phyloP scores from a whole-genome alignment of 2,888 invertebrate genomes.

The Leptopterna dolabrata region DNA sequence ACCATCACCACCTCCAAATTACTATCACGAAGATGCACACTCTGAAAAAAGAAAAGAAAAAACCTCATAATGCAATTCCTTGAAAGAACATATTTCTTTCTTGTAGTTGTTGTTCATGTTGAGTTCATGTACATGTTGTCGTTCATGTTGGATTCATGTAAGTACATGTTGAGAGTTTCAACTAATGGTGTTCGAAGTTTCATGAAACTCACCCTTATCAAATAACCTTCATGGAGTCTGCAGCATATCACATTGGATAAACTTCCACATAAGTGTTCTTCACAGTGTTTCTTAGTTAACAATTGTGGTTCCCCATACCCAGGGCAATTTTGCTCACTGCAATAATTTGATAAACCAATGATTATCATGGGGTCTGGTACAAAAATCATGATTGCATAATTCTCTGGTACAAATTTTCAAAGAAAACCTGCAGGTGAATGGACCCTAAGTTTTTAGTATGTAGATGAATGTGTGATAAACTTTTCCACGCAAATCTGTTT shows the following conservation, averaged over 20 bases:
- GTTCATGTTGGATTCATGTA: too few species aligned
- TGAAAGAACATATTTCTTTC: too few species aligned
- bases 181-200: not conserved
- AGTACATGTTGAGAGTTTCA: too few species aligned
- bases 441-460: too few species aligned
- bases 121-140: too few species aligned
- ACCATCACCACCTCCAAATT: slow-evolving; percentile 74
- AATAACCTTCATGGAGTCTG: slow-evolving; percentile 81
- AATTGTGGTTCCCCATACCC: slow-evolving; percentile 71
- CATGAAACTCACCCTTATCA: slow-evolving; percentile 70
- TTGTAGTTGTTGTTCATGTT: too few species aligned
- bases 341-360: slow-evolving; percentile 56
- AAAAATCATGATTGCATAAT: not conserved
- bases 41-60: slow-evolving; percentile 67
- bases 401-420: too few species aligned
- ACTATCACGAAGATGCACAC: slow-evolving; percentile 70
- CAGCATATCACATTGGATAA: slow-evolving; percentile 77
- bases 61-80: not conserved
- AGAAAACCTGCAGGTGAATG: too few species aligned
- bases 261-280: slow-evolving; percentile 73
- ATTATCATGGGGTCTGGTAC: too few species aligned
- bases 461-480: too few species aligned
- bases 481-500: too few species aligned
- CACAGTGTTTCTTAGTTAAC: slow-evolving; percentile 74
- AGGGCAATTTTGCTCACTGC: slow-evolving; percentile 71